Percentiles rank a stretch among this genome's conserved stretches.
These are phyloP conservation scores for Adoxophyes honmai DNA, from an alignment of 1,140 invertebrate genomes.

Conservation along the genomic window DNA sequence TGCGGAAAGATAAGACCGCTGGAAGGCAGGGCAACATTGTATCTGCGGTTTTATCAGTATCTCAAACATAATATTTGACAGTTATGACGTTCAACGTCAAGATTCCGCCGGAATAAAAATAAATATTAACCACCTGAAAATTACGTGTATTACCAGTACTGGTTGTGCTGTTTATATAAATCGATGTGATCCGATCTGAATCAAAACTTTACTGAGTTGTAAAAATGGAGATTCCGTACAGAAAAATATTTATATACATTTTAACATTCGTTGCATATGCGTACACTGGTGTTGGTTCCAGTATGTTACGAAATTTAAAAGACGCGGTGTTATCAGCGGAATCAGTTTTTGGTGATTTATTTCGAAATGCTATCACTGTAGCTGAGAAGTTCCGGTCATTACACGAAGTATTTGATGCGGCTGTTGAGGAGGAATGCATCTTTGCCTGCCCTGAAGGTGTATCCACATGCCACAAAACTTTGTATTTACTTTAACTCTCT, in stretches of 20 bases:
- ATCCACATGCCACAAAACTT: no score
- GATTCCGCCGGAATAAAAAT: constrained; percentile 11
- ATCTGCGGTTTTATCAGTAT: neutral
- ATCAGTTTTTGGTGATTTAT: constrained; percentile 85
- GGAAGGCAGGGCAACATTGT: neutral
- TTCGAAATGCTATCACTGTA: constrained; percentile 86
- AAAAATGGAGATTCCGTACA: constrained; percentile 84
- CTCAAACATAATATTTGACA: neutral
- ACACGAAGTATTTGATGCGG: constrained; percentile 89
- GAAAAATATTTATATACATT: constrained; percentile 84
- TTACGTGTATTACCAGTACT: constrained; percentile 29
- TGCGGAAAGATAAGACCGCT: neutral
- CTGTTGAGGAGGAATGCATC: constrained; percentile 89
- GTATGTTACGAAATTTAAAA: constrained; percentile 82
- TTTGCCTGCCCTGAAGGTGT: constrained; percentile 86
- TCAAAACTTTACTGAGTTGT: neutral
- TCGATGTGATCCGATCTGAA: neutral
- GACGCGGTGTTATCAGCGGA: constrained; percentile 89
- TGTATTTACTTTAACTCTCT: no score
- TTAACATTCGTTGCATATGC: constrained; percentile 87
- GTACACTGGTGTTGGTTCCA: constrained; percentile 88
- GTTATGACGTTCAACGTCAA: no score
- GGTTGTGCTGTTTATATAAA: constrained; percentile 3
- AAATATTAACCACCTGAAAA: constrained; percentile 18
- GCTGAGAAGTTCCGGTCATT: constrained; percentile 85